A percentile compares a stretch with the other conserved stretches of the same genome.
phyloP scores from a whole-genome alignment of 1,140 invertebrate genomes.

The Listronotus bonariensis region DNA sequence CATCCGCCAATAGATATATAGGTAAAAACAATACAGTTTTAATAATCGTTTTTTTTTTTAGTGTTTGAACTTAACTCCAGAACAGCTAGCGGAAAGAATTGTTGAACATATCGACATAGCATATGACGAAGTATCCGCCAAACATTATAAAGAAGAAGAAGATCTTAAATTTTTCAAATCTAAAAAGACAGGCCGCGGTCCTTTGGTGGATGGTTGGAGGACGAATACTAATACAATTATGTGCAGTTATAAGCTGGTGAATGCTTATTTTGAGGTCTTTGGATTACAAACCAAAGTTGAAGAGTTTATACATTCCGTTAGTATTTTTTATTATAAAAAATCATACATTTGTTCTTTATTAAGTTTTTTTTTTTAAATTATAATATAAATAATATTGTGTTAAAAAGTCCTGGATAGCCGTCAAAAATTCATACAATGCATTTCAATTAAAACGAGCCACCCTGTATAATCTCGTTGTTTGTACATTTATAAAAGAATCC shows the following conservation, averaged over 20 bases:
- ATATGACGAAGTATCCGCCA: conserved; percentile 81
- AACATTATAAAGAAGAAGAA: conserved; percentile 90
- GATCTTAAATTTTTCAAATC: conserved; percentile 85
- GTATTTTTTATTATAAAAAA: conserved; percentile 33
- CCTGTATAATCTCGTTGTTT: no score
- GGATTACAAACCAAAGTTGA: conserved; percentile 88
- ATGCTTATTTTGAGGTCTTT: conserved; percentile 90
- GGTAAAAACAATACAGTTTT: not conserved
- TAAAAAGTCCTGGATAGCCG: no score
- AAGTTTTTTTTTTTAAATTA: no score
- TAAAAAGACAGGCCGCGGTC: conserved; percentile 79
- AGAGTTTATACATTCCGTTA: conserved; percentile 84
- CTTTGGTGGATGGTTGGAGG: conserved; percentile 80
- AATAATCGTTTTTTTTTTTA: conserved; percentile 57
- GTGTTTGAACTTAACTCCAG: conserved; percentile 76
- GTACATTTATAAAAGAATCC: no score
- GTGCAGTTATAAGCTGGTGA: conserved; percentile 92
- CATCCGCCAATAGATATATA: not conserved
- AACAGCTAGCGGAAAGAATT: conserved; percentile 72
- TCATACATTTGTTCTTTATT: no score
- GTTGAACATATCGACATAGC: conserved; percentile 88
- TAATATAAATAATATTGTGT: no score
- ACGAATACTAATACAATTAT: conserved; percentile 79
- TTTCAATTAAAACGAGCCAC: no score
- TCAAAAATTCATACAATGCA: no score